Evolutionary conservation across 2,113 vertebrate genomes (phyloP).

Genomic region (Cricetomys ansorgei): DNA sequence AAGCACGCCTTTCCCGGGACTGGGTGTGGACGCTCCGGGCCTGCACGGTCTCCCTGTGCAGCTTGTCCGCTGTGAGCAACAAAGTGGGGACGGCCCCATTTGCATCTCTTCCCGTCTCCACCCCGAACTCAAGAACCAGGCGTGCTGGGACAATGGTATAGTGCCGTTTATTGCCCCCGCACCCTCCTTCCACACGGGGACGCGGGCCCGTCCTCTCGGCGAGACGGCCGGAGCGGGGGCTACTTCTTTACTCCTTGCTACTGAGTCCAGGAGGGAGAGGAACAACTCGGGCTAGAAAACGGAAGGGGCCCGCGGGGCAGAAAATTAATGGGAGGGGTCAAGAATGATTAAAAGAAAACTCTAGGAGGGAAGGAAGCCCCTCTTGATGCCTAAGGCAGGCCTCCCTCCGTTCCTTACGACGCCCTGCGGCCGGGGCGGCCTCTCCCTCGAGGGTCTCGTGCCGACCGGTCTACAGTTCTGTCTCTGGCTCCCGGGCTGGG

Average conservation of each 20-base stretch:
- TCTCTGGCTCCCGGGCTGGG: background rate
- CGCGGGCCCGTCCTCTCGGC: background rate
- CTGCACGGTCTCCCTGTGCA: background rate
- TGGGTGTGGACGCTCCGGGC: too few relatives aligned
- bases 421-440: background rate
- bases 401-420: background rate
- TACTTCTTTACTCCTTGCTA: background rate
- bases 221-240: background rate
- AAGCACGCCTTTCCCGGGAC: too few relatives aligned
- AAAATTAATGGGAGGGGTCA: background rate
- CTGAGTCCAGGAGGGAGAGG: background rate
- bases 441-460: background rate
- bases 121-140: slow-evolving; percentile 62
- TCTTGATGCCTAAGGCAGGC: background rate
- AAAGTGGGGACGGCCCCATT: background rate
- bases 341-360: slow-evolving; percentile 54
- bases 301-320: background rate
- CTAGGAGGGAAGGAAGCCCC: background rate
- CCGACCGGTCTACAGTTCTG: background rate
- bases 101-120: background rate
- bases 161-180: slow-evolving; percentile 75
- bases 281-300: background rate
- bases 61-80: background rate
- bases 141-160: slow-evolving; percentile 39
- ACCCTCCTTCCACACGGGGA: slow-evolving; percentile 48